Evolutionary conservation across 30 jellyfish, hydroid and myxozoan species (phyloP).

Genomic region (Mastigias papua): DNA sequence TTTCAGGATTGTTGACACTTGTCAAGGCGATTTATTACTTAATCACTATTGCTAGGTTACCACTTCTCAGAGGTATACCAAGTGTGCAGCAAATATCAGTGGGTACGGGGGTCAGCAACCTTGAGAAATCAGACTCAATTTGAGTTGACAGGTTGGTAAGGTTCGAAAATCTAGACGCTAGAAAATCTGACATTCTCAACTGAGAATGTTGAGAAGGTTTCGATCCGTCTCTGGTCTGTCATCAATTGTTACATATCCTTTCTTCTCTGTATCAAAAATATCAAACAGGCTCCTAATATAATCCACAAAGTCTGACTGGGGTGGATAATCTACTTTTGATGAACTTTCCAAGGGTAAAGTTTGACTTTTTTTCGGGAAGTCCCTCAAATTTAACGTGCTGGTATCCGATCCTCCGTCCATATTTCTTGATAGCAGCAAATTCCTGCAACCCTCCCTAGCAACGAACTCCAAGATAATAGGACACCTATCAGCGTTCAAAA

Average conservation of each 20-base stretch:
- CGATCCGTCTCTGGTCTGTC: too few relatives aligned
- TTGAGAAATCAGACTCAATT: too few relatives aligned
- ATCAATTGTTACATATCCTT: slow-evolving; percentile 63
- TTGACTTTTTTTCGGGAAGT: not conserved
- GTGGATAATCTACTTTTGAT: not conserved
- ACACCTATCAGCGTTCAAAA: not conserved
- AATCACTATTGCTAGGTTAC: too few relatives aligned
- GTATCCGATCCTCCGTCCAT: not conserved
- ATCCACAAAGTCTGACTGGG: slow-evolving; percentile 16
- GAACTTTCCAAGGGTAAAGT: not conserved
- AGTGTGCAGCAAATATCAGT: too few relatives aligned
- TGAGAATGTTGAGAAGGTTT: too few relatives aligned
- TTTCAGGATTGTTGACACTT: too few relatives aligned
- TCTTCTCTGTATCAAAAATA: slow-evolving; percentile 51
- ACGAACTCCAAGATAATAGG: not conserved
- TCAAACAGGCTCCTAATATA: slow-evolving; percentile 55
- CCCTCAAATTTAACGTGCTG: not conserved
- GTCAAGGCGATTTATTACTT: too few relatives aligned
- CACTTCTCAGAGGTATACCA: too few relatives aligned
- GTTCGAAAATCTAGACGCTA: too few relatives aligned
- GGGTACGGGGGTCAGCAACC: too few relatives aligned
- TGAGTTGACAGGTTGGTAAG: too few relatives aligned
- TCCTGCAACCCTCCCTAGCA: not conserved
- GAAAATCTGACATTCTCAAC: too few relatives aligned
- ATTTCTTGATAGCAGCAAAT: not conserved